Evolutionary conservation across 2,113 vertebrate genomes (phyloP).

Genomic region (Perccottus glenii): DNA sequence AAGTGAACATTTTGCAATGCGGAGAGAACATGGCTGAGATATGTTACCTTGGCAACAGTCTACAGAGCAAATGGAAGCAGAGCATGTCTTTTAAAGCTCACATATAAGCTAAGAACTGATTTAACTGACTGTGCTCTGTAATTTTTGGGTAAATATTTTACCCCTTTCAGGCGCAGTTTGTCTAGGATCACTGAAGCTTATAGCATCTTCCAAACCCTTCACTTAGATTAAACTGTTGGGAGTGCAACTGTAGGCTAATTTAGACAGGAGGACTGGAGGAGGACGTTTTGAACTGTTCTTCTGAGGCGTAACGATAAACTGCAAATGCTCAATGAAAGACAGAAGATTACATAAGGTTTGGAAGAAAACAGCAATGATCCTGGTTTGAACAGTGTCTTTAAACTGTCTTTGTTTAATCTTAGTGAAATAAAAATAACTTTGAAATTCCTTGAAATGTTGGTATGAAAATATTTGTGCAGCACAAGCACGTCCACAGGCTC

Average conservation of each 20-base stretch:
- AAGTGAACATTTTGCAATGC: slow-evolving; percentile 25
- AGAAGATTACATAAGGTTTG: not conserved
- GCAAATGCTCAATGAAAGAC: not conserved
- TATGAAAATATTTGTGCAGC: not conserved
- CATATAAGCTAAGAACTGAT: slow-evolving; percentile 19
- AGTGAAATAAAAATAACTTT: not conserved
- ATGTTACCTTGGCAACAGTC: slow-evolving; percentile 61
- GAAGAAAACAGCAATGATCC: not conserved
- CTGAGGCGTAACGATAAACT: slow-evolving; percentile 1
- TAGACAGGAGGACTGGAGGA: slow-evolving; percentile 21
- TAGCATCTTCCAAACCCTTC: not conserved
- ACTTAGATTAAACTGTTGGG: not conserved
- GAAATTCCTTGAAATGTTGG: not conserved
- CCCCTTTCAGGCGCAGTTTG: not conserved
- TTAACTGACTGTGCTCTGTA: slow-evolving; percentile 2
- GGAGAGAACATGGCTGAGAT: slow-evolving; percentile 46
- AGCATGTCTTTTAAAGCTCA: slow-evolving; percentile 23
- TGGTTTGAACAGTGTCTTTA: not conserved
- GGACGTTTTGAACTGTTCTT: slow-evolving; percentile 8
- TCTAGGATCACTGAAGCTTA: not conserved
- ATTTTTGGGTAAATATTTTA: slow-evolving; percentile 32
- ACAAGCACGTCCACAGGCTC: no score
- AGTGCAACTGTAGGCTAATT: slow-evolving; percentile 21
- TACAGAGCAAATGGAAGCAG: slow-evolving; percentile 38
- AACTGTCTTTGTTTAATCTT: not conserved